Evolutionary conservation across 2,113 vertebrate genomes (phyloP).

Genomic region (Oceanites oceanicus): DNA sequence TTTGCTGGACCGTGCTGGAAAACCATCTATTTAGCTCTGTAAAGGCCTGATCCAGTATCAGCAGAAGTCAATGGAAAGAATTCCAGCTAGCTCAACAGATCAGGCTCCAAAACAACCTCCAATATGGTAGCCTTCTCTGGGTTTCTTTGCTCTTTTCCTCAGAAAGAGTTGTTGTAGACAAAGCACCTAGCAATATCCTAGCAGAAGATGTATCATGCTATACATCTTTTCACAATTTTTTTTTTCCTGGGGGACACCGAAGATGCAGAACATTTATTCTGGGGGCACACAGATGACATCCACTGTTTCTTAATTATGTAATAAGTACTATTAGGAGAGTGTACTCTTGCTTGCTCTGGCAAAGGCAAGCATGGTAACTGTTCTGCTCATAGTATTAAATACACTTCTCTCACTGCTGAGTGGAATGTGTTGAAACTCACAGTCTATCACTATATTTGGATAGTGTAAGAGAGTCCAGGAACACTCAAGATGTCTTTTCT

Average conservation of each 20-base stretch:
- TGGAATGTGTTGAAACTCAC: slow-evolving; percentile 40
- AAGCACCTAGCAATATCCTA: not conserved
- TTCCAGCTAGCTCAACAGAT: not conserved
- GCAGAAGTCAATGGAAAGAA: not conserved
- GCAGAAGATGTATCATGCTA: not conserved
- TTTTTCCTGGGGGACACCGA: not conserved
- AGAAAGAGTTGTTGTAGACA: not conserved
- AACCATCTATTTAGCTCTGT: not conserved
- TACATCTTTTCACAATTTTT: not conserved
- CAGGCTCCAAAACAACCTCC: not conserved
- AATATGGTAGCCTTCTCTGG: not conserved
- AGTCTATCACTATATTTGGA: slow-evolving; percentile 48
- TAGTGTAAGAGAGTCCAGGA: slow-evolving; percentile 31
- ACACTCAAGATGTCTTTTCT: slow-evolving; percentile 51
- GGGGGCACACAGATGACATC: not conserved
- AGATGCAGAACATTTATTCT: not conserved
- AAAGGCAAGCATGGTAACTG: slow-evolving; percentile 3
- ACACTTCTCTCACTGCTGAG: not conserved
- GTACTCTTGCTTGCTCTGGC: not conserved
- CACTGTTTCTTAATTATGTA: not conserved
- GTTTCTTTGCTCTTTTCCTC: not conserved
- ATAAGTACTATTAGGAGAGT: not conserved
- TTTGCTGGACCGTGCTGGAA: not conserved
- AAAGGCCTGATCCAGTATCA: not conserved
- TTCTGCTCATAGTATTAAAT: slow-evolving; percentile 27